Conservation (phyloP, 2,113 vertebrate species). For the Thymallus thymallus region DNA sequence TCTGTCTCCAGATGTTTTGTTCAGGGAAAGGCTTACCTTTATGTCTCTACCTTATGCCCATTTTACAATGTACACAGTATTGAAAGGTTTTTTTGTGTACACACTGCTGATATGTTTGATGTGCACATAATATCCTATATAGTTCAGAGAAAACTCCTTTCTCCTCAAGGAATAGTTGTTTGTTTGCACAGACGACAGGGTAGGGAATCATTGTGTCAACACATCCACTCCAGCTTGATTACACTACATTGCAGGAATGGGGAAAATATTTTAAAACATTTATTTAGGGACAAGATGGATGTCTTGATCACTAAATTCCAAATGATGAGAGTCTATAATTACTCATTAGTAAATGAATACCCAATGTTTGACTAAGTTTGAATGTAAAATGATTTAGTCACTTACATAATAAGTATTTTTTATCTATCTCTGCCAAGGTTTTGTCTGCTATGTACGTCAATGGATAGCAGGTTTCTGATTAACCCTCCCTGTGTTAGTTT, state of each 20-base stretch:
- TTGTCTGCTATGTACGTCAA: constrained; percentile 29
- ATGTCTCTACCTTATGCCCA: background rate
- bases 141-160: constrained; percentile 12
- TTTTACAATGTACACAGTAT: background rate
- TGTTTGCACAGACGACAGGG: constrained; percentile 22
- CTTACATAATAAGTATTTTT: background rate
- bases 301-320: too few relatives aligned
- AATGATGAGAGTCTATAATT: too few relatives aligned
- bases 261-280: background rate
- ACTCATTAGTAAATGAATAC: too few relatives aligned
- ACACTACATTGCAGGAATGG: background rate
- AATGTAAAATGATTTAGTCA: too few relatives aligned
- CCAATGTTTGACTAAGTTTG: too few relatives aligned
- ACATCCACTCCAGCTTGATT: constrained; percentile 4
- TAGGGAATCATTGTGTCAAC: constrained; percentile 7
- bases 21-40: constrained; percentile 3
- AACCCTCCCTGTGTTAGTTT: constrained; percentile 32
- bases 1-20: constrained; percentile 1
- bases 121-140: constrained; percentile 30
- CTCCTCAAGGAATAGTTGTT: constrained; percentile 4
- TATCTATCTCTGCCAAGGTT: background rate
- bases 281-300: too few relatives aligned
- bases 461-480: constrained; percentile 13
- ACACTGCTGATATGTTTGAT: constrained; percentile 32
- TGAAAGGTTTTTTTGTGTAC: background rate